These are phyloP conservation scores for Chanos chanos DNA, from an alignment of 2,797 vertebrate species.

Conservation along the genomic window DNA sequence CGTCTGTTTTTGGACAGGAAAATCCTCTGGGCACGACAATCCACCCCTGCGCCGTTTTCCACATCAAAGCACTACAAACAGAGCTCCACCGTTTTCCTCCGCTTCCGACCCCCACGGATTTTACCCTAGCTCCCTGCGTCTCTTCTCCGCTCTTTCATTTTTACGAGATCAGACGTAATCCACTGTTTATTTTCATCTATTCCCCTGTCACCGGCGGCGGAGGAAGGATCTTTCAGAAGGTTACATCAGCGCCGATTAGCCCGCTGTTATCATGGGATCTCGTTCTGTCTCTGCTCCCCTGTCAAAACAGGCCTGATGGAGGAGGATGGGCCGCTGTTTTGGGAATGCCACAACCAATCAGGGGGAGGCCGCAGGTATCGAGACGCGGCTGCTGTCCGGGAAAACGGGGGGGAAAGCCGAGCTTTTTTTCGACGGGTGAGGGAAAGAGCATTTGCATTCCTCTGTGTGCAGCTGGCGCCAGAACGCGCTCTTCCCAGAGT, in stretches of 20 bases:
- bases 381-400: conserved; percentile 29
- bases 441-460: conserved; percentile 3
- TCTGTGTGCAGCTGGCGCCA: background rate
- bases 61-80: background rate
- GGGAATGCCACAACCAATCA: conserved; percentile 42
- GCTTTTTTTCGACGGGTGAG: background rate
- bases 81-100: conserved; percentile 4
- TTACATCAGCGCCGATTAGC: conserved; percentile 58
- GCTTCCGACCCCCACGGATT: conserved; percentile 30
- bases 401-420: conserved; percentile 31
- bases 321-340: conserved; percentile 40
- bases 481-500: background rate
- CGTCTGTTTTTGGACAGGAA: too few species aligned
- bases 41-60: too few species aligned
- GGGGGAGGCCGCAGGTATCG: conserved; percentile 27
- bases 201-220: conserved; percentile 30
- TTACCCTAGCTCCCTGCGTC: conserved; percentile 12
- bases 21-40: too few species aligned
- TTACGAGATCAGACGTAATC: conserved; percentile 41
- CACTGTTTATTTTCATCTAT: conserved; percentile 50
- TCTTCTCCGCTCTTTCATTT: conserved; percentile 26
- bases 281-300: conserved; percentile 36
- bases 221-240: conserved; percentile 53
- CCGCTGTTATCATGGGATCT: conserved; percentile 39
- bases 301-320: conserved; percentile 48